Conservation (phyloP, 2,797 vertebrate genomes). For the Melanotaenia nigrans region DNA sequence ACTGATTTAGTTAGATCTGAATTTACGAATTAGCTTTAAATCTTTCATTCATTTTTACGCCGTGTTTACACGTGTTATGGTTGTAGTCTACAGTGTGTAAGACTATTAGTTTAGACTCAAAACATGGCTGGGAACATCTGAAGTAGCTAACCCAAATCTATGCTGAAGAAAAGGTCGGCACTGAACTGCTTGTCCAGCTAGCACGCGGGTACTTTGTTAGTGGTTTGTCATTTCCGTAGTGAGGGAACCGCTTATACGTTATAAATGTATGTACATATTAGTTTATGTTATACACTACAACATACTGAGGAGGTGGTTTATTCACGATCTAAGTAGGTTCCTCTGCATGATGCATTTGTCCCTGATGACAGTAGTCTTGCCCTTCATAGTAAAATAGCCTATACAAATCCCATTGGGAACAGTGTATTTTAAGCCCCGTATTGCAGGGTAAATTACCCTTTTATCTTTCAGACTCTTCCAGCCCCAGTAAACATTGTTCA, state of each 20-base stretch:
- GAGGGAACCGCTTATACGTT: neutral
- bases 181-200: slow-evolving; percentile 12
- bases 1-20: neutral
- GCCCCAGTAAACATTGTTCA: slow-evolving; percentile 63
- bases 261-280: neutral
- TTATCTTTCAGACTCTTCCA: slow-evolving; percentile 58
- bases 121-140: slow-evolving; percentile 28
- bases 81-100: neutral
- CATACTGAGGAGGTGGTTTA: slow-evolving; percentile 6
- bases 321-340: slow-evolving; percentile 30
- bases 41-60: neutral
- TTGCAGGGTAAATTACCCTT: slow-evolving; percentile 37
- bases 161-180: slow-evolving; percentile 1
- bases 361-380: slow-evolving; percentile 35
- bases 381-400: slow-evolving; percentile 14
- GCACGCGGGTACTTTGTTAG: slow-evolving; percentile 18
- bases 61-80: neutral
- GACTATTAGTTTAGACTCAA: too few species aligned
- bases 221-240: slow-evolving; percentile 11
- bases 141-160: slow-evolving; percentile 27
- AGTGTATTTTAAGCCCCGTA: slow-evolving; percentile 28
- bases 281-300: neutral
- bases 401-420: slow-evolving; percentile 10
- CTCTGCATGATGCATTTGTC: slow-evolving; percentile 72
- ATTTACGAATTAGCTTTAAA: neutral